These are phyloP conservation scores for Petrocephalus sullivani DNA, from an alignment of 2,797 vertebrate genomes.

Conservation along the genomic window DNA sequence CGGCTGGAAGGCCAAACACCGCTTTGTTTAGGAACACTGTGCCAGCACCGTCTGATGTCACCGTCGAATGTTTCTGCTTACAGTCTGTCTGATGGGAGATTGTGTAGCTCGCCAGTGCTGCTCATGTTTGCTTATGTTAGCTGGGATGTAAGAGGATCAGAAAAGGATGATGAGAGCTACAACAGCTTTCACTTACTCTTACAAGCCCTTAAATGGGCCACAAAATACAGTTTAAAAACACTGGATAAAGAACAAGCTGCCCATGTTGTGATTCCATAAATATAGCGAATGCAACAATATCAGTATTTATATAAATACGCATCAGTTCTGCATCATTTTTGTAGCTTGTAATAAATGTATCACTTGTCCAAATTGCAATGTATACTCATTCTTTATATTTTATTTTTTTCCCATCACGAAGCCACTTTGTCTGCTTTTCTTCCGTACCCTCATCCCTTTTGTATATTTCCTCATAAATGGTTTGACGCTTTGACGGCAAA, in stretches of 20 bases:
- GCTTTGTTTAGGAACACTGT: not conserved
- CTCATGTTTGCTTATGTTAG: constrained; percentile 1
- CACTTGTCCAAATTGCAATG: not conserved
- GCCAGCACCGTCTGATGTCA: not conserved
- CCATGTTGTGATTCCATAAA: not conserved
- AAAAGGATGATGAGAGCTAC: not conserved
- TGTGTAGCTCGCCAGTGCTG: not conserved
- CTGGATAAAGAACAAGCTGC: not conserved
- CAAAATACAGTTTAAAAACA: not conserved
- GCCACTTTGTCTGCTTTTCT: not conserved
- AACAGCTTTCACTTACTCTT: not conserved
- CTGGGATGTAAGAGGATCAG: constrained; percentile 11
- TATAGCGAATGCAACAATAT: not conserved
- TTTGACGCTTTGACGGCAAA: constrained; percentile 76
- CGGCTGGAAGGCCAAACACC: not conserved
- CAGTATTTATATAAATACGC: not conserved
- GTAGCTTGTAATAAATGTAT: not conserved
- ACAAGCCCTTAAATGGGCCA: not conserved
- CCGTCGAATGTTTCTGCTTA: not conserved
- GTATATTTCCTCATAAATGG: not conserved
- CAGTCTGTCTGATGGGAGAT: not conserved
- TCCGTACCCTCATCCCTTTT: not conserved
- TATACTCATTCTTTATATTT: not conserved
- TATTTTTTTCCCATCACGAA: not conserved
- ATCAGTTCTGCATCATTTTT: not conserved